Base-by-base conservation (phyloP, 1,140 invertebrate genomes). In the Apis dorsata region DNA sequence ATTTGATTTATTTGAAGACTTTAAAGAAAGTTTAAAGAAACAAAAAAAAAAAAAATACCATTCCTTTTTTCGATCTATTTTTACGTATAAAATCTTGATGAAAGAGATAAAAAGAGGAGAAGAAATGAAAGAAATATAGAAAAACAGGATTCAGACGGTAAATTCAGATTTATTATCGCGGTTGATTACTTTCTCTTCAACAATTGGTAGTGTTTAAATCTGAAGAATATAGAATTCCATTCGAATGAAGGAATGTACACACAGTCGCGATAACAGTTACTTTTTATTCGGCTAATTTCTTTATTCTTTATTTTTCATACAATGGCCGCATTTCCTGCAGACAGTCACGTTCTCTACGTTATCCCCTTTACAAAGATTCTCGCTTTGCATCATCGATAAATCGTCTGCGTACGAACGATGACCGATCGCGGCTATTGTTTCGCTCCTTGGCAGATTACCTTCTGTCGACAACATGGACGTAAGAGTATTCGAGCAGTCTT, bases 351-450 rank as follows among this genome's bases (percentile, higher is more conserved):
- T 76, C 49, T 72, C 81, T 24, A 79, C 82, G 13, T 55, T 71
- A 19, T 49, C 81, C 5, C 51, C 63, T 28, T 75, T 71, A 15
- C 53, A 28, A 34, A n/a, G 49, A 15, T 65, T 77, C 17, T 68
- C 57, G 0, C 74, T 17, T 13, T 59, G 72, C 12, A 63, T 9
- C 3, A 55, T 44, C 7, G 55, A 53, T 10, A 88, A 0, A 63
- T 88, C 87, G 76, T 86, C 90, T 71, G 86, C 91, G 21, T 68
- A 75, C 0, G 78, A 71, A 44, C 84, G 86, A 85, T 85, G 87
- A 63, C 87, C 88, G n/a, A 94, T 91, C 73, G 90, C 92, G 63
- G 90, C 92, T 57, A 93, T 93, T 2, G 93, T 94, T 77, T 93
- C 92, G 74, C 93, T 93, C 71, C 91, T 93, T 4, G 90, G 86